phyloP scores from a whole-genome alignment of 2,113 vertebrate genomes.

The Coreoperca whiteheadi region DNA sequence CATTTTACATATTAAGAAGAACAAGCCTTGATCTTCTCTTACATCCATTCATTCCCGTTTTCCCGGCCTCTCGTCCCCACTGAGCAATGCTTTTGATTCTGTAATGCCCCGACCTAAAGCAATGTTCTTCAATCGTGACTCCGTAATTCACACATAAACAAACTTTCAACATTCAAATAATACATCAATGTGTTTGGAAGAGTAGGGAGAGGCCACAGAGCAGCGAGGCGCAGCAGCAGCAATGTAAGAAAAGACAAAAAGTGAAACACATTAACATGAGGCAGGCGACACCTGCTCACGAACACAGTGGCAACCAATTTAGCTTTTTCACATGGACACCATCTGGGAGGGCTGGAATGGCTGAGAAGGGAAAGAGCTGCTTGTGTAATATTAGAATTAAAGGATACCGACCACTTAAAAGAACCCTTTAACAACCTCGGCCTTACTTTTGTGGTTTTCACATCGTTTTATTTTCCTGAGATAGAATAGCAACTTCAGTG shows the following conservation, averaged over 20 bases:
- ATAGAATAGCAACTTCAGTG: background rate
- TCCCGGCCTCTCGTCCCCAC: background rate
- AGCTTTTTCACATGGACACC: conserved; percentile 53
- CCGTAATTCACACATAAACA: background rate
- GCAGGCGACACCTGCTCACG: conserved; percentile 57
- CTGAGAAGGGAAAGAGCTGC: conserved; percentile 49
- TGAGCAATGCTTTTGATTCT: background rate
- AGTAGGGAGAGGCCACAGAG: background rate
- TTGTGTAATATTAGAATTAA: conserved; percentile 32
- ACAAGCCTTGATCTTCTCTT: conserved; percentile 79
- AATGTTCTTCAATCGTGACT: background rate
- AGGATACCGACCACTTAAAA: conserved; percentile 11
- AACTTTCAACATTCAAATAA: background rate
- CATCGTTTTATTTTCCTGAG: background rate
- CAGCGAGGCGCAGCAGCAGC: background rate
- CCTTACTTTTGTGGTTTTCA: background rate
- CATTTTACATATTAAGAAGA: conserved; percentile 80
- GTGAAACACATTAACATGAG: conserved; percentile 54
- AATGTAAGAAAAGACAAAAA: conserved; percentile 35
- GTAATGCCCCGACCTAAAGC: background rate
- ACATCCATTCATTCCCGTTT: background rate
- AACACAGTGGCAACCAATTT: conserved; percentile 55
- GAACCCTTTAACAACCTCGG: conserved; percentile 10
- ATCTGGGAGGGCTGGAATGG: conserved; percentile 59
- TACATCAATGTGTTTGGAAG: background rate